Evolutionary conservation across 2,797 vertebrate species (phyloP), one percentile per base, ranked within the genome.

Genomic region (Cossypha dichroa): DNA sequence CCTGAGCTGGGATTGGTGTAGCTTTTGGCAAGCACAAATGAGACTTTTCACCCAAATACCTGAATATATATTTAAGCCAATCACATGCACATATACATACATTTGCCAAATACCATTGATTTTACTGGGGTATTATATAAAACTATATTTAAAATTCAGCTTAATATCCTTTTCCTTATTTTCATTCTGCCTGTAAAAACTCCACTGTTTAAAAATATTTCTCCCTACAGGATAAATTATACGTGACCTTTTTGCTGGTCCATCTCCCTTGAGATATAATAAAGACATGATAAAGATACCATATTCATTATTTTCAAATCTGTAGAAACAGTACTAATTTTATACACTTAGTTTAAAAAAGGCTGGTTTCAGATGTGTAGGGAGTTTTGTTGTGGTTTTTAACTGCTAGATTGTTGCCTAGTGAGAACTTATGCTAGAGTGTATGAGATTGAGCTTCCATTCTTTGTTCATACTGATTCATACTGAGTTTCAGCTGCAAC

Each of bases 11-110:
- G 72, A 82, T 33, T 95, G 79, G 41, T 56, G 69, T 88, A 82
- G 69, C 17, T 93, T 96, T 91, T 94, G 91, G 94, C 86, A 66
- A 89, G 49, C 11, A 75, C 12, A 84, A 83, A 88, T 63, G 15
- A 67, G n/a, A 28, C 26, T 92, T 94, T 77, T 88, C 67, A 85
- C 81, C 33, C 29, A 96, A 93, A 94, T 85, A 69, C 31, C 56
- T 79, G 63, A 84, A 90, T 34, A 22, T 45, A 55, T 72, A 31
- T 84, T 91, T 81, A 69, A 81, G 59, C 14, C 17, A 69, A 76
- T 64, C 51, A 26, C 33, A 58, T 33, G 16, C 19, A 46, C 21
- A 48, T 13, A 33, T 21, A 33, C 7, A n/a, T 10, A 36, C 4
- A 13, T 81, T 87, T 92, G 54, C 69, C 68, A 89, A 77, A 85